phyloP scores from a whole-genome alignment of 2,888 invertebrate genomes.

The Alviniconcha strummeri region DNA sequence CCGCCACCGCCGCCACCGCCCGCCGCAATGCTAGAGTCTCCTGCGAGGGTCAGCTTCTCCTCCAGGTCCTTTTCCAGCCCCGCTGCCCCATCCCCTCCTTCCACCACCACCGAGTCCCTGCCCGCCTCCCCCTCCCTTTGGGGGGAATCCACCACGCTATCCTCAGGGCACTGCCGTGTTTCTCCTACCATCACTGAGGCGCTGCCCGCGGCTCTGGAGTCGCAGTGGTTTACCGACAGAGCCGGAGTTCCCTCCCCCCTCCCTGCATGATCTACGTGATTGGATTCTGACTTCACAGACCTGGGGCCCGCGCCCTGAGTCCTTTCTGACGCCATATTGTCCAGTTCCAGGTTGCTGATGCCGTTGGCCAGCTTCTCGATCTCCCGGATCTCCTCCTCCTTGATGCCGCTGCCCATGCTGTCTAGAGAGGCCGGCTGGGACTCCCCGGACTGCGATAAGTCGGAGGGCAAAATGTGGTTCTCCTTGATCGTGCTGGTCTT shows the following conservation, averaged over 20 bases:
- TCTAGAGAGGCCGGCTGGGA: neutral
- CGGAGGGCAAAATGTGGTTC: conserved; percentile 22
- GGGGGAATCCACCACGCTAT: neutral
- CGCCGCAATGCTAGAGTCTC: neutral
- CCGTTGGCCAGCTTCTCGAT: conserved; percentile 27
- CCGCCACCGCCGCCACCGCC: conserved; percentile 10
- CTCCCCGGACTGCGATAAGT: neutral
- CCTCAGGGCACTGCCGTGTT: neutral
- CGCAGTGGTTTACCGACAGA: neutral
- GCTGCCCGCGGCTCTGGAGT: neutral
- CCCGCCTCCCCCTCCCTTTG: neutral
- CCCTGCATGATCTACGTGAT: neutral
- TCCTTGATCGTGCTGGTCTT: conserved; percentile 8
- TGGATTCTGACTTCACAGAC: neutral
- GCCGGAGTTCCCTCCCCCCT: neutral
- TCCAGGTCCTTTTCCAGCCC: conserved; percentile 14
- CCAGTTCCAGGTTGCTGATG: conserved; percentile 21
- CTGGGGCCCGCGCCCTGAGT: neutral
- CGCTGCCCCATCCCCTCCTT: neutral
- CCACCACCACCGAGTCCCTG: neutral
- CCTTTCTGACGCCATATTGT: neutral
- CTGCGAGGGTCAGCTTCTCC: conserved; percentile 14
- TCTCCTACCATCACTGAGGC: neutral
- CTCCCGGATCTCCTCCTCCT: neutral
- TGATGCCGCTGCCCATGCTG: neutral